These are phyloP conservation scores for Leptinotarsa tumamoca DNA, from an alignment of 2,888 invertebrate genomes.

Conservation along the genomic window DNA sequence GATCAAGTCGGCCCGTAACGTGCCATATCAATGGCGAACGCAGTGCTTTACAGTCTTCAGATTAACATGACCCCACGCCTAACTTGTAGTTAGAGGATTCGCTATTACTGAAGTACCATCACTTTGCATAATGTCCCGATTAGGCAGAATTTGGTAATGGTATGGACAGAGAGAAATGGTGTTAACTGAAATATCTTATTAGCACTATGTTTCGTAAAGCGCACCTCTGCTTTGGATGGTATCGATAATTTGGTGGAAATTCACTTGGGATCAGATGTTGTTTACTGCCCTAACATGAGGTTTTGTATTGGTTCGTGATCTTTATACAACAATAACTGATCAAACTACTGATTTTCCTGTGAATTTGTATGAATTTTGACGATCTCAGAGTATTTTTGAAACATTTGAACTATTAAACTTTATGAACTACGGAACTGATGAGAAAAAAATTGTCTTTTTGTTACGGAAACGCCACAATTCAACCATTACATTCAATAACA, in stretches of 20 bases:
- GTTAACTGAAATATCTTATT: conserved; percentile 45
- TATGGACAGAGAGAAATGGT: conserved; percentile 39
- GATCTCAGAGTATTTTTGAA: no score
- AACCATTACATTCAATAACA: no score
- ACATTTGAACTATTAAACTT: no score
- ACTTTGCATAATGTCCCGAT: conserved; percentile 46
- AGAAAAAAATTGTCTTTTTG: no score
- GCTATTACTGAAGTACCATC: conserved; percentile 37
- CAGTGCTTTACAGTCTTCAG: conserved; percentile 48
- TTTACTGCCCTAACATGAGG: background rate
- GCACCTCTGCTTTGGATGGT: conserved; percentile 26
- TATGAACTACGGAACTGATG: no score
- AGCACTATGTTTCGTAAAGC: conserved; percentile 32
- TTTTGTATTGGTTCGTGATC: no score
- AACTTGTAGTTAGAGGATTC: conserved; percentile 37
- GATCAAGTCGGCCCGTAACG: conserved; percentile 58
- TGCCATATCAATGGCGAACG: conserved; percentile 58
- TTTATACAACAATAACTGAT: no score
- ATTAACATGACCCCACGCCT: conserved; percentile 42
- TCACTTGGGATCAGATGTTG: conserved; percentile 1
- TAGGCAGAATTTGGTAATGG: conserved; percentile 46
- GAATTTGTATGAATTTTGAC: no score
- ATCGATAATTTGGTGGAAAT: conserved; percentile 29
- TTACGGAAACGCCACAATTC: no score
- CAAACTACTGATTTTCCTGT: no score